Evolutionary conservation across 1,140 invertebrate species (phyloP).

Genomic region (Aphaenogaster rudis): DNA sequence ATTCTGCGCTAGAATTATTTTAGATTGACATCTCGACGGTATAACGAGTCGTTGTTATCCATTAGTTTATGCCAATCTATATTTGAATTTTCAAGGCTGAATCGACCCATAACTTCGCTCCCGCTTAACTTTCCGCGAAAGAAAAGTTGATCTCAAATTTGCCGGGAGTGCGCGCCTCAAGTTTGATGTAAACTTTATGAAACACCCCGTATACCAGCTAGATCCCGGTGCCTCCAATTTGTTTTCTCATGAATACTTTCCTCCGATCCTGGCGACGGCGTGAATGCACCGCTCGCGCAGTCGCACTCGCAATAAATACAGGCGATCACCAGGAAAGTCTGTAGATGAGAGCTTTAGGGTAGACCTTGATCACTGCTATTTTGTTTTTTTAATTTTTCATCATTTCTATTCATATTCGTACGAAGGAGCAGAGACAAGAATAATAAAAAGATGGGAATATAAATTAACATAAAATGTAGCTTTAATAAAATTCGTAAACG

Average conservation of each 20-base stretch:
- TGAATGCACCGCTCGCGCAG: conserved; percentile 57
- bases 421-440: background rate
- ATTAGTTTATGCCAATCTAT: background rate
- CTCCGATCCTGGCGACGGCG: conserved; percentile 63
- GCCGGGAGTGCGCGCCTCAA: background rate
- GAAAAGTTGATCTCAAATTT: conserved; percentile 37
- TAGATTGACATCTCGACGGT: background rate
- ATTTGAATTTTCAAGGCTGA: conserved; percentile 21
- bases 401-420: background rate
- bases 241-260: conserved; percentile 65
- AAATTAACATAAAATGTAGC: background rate
- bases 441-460: background rate
- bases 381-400: background rate
- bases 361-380: background rate
- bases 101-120: background rate
- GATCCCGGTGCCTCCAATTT: conserved; percentile 54
- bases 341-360: conserved; percentile 5
- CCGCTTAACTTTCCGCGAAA: conserved; percentile 3
- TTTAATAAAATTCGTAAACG: conserved; percentile 2
- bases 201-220: conserved; percentile 51
- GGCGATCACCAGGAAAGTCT: conserved; percentile 52
- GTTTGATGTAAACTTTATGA: conserved; percentile 56
- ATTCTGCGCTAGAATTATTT: background rate
- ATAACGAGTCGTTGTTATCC: conserved; percentile 1
- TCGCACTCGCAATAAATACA: conserved; percentile 47